phyloP scores from a whole-genome alignment of 1,140 invertebrate genomes.

The Drosophila kohkoa region DNA sequence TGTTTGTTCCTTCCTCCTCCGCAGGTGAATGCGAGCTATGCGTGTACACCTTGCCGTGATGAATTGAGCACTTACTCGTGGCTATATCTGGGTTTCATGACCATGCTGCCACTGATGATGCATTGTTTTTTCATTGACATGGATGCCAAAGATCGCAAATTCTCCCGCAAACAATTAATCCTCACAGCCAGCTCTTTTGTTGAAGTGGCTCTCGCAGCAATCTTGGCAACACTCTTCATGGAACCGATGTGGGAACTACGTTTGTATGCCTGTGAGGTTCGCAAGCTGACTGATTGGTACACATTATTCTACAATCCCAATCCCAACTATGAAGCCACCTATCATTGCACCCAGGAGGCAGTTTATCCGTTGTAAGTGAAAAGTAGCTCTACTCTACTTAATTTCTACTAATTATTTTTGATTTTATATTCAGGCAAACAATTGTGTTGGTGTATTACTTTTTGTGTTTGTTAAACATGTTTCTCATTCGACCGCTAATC shows the following conservation, averaged over 20 bases:
- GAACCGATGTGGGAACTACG: constrained; percentile 91
- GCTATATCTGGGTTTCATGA: constrained; percentile 97
- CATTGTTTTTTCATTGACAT: constrained; percentile 97
- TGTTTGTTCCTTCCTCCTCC: not conserved
- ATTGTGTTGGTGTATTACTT: constrained; percentile 97
- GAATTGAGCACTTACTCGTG: constrained; percentile 95
- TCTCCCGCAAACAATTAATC: constrained; percentile 89
- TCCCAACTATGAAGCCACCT: constrained; percentile 94
- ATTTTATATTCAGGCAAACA: constrained; percentile 91
- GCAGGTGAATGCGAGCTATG: constrained; percentile 86
- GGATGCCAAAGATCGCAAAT: constrained; percentile 91
- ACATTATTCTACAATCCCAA: constrained; percentile 97
- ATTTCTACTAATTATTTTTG: constrained; percentile 4
- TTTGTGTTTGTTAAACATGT: constrained; percentile 92
- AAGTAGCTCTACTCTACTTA: not conserved
- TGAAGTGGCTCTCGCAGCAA: constrained; percentile 90
- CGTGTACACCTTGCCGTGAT: constrained; percentile 91
- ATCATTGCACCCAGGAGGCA: constrained; percentile 98
- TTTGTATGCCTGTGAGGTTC: constrained; percentile 91
- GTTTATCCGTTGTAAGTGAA: constrained; percentile 96
- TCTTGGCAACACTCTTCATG: constrained; percentile 91
- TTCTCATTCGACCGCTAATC: constrained; percentile 86
- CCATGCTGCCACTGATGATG: constrained; percentile 92
- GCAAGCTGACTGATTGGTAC: constrained; percentile 96
- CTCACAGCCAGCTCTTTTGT: constrained; percentile 92